Base-by-base conservation (phyloP, 2,888 invertebrate species). In the Dysmachus trigonus region DNA sequence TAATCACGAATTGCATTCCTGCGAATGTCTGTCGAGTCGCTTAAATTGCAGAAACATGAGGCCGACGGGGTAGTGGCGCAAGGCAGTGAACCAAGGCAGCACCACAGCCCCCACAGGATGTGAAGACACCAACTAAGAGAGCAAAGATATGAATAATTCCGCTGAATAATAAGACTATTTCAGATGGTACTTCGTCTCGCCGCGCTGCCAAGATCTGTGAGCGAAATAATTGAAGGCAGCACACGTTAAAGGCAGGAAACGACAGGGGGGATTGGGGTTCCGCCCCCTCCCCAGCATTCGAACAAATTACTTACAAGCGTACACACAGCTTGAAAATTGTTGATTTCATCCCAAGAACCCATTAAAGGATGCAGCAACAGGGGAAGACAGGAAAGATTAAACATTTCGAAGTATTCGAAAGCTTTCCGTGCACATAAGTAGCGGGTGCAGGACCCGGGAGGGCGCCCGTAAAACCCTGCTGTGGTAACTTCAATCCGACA, bases 291-390 rank as follows among this genome's bases (percentile, higher is more conserved):
- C 38, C 53, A 30, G 22, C 71, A 85, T 77, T 77, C 77, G 35
- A 62, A 76, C 85, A 77, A 85, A 85, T 77, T 85, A 85, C 85
- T 85, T 76, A 79, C 77, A 62, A 47, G 22, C 33, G 53, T 38
- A 62, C 35, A 51, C 30, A 74, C 74, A 76, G 85, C 85, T 71
- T 74, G 77, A 79, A 85, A 85, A 77, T 77, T 76, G 62, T 85
- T 85, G 77, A 85, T 76, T 51, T 71, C 77, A 85, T 85, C 47
- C 85, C 15, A 74, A 77, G 51, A 85, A 77, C 77, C 85, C 77
- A 85, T 85, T 85, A 77, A 85, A 77, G 85, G 62, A 76, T 77
- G 79, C 85, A 85, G 85, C 85, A 77, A 77, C 77, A 85, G 85
- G 76, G 41, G 47, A 77, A 53, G 77, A 76, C 53, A 77, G 77